Evolutionary conservation across 1,140 invertebrate species (phyloP).

Genomic region (Drosophila tani): DNA sequence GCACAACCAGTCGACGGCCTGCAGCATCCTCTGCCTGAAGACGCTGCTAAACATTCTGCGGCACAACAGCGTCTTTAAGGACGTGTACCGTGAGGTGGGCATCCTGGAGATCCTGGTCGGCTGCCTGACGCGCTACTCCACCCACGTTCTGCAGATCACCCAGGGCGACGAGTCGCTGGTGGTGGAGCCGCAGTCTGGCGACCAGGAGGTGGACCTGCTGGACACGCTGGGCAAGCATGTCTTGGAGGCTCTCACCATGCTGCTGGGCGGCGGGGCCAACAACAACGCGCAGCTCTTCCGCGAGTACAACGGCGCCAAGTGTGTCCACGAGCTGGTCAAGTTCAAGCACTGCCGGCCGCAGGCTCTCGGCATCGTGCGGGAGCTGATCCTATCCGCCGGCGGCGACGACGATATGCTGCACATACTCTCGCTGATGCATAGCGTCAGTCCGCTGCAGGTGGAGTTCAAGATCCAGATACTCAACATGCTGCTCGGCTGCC

Average conservation of each 20-base stretch:
- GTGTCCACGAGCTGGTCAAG: constrained; percentile 95
- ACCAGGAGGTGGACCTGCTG: constrained; percentile 85
- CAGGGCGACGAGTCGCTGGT: constrained; percentile 70
- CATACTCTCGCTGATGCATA: constrained; percentile 95
- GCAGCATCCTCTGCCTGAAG: constrained; percentile 95
- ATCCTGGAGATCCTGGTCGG: constrained; percentile 98
- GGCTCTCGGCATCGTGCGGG: constrained; percentile 92
- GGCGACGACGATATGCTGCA: constrained; percentile 98
- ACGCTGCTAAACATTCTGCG: constrained; percentile 94
- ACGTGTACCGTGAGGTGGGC: constrained; percentile 99
- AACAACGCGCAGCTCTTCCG: constrained; percentile 97
- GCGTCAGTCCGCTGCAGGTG: constrained; percentile 91
- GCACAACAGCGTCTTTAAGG: constrained; percentile 97
- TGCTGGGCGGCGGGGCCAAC: constrained; percentile 91
- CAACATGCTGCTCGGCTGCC: constrained; percentile 94
- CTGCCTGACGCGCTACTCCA: constrained; percentile 95
- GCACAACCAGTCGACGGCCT: constrained; percentile 91
- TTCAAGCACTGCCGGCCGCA: constrained; percentile 93
- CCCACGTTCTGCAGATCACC: constrained; percentile 85
- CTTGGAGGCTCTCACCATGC: constrained; percentile 93
- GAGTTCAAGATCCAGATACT: constrained; percentile 96
- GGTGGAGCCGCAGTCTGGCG: constrained; percentile 25
- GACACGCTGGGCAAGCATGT: constrained; percentile 93
- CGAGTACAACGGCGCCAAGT: constrained; percentile 96
- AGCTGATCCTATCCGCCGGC: constrained; percentile 94